These are phyloP conservation scores for Procavia capensis DNA, from an alignment of 2,113 vertebrate genomes.

Conservation along the genomic window DNA sequence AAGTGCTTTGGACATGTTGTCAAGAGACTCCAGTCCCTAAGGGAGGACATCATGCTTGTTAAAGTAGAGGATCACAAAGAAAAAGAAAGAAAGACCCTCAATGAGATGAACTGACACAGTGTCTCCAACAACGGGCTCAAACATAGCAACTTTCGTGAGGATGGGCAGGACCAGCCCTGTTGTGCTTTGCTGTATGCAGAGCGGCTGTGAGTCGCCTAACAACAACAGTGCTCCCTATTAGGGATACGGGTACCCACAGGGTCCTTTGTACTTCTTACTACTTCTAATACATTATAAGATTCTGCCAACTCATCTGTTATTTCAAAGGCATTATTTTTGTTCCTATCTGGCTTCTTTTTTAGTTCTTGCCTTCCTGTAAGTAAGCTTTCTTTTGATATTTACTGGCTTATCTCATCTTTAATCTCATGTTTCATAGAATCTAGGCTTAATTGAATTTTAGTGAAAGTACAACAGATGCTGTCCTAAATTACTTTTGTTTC, in stretches of 20 bases:
- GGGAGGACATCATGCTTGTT: too few relatives aligned
- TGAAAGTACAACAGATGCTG: constrained; percentile 73
- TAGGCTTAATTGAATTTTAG: constrained; percentile 76
- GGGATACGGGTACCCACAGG: not conserved
- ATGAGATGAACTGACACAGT: too few relatives aligned
- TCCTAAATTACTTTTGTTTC: constrained; percentile 75
- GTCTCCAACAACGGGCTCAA: too few relatives aligned
- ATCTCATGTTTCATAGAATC: constrained; percentile 75
- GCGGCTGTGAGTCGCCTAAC: too few relatives aligned
- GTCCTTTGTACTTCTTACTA: not conserved
- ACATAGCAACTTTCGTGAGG: too few relatives aligned
- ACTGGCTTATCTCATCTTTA: constrained; percentile 76
- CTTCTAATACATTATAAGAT: constrained; percentile 26
- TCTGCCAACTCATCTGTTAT: constrained; percentile 58
- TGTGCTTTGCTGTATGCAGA: too few relatives aligned
- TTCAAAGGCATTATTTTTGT: constrained; percentile 52
- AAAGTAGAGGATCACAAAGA: too few relatives aligned
- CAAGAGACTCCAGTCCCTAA: too few relatives aligned
- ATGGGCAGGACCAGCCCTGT: too few relatives aligned
- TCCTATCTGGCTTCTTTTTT: constrained; percentile 47
- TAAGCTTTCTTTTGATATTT: constrained; percentile 69
- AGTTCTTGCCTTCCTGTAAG: constrained; percentile 68
- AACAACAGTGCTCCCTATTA: not conserved
- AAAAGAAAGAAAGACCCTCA: too few relatives aligned
- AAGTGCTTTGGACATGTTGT: too few relatives aligned